Base-by-base conservation (phyloP, 2,113 vertebrate genomes). In the Myrmophylax atrothorax region DNA sequence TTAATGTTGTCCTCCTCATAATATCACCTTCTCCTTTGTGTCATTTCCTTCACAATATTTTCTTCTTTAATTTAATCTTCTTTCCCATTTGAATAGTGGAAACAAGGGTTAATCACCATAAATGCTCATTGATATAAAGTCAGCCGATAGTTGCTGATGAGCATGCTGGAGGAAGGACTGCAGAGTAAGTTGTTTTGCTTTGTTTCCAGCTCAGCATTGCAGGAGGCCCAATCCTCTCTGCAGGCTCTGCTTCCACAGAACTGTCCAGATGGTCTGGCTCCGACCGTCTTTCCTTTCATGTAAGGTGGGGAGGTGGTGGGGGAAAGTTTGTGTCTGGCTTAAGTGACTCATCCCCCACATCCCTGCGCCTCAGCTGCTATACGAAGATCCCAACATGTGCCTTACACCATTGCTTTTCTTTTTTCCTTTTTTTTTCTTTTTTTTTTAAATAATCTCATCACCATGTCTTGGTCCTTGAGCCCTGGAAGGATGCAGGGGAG, bases 261-360 rank as follows among this genome's bases (percentile, higher is more conserved):
- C 5, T 82, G 77, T 76, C 87, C 96, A 97, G 95, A 96, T 96
- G 94, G 92, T 91, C 92, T 96, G 94, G 88, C 93, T 94, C 55
- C 0, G 37, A 25, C 79, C 6, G n/a, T 81, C 59, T 70, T 83
- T 47, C 87, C 72, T 85, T 95, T 94, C 90, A 86, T 93, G n/a
- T 74, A 35, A 90, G 83, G 38, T 87, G 52, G 84, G 79, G 76
- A 96, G 66, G 53, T 83, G 74, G 25, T 90, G 78, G 64, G 76
- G 76, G 79, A 86, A 92, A 68, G 35, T 91, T 90, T 88, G 26
- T 86, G 44, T 63, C 52, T 92, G 83, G 79, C 49, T 90, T 75
- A 77, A 88, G 68, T 87, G 79, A 88, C 60, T 95, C 83, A 90
- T 86, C 59, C 40, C 38, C 17, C 55, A 60, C 26, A 91, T 70